Evolutionary conservation across 2,797 vertebrate species (phyloP), one percentile per base, ranked within the genome.

Genomic region (Mormyrops boulengeri): DNA sequence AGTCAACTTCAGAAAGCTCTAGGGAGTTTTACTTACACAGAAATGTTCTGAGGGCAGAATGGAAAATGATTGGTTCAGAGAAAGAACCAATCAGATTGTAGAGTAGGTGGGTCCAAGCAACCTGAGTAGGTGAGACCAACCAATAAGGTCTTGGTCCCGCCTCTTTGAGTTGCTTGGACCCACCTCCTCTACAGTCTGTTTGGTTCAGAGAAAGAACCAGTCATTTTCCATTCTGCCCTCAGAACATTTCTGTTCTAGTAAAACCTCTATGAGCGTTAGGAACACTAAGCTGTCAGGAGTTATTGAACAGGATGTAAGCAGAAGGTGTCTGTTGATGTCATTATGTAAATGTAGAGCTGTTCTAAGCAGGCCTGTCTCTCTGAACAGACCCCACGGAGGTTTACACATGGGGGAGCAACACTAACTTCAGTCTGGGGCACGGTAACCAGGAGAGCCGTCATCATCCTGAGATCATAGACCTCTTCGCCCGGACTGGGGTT

Each of bases 391-490:
- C 97, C 89, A 98, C 96, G 0, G 98, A 99, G 94, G 97, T 98
- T 84, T 99, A 98, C 92, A 99, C 97, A 1, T 99, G 99, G 99
- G 99, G 99, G 89, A 97, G 95, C 95, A 99, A 99, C 92, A 97
- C 97, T 88, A 99, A 99, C 94, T 99, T 99, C 93, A 99, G 97
- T 91, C 95, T 99, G 69, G 99, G 98, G 17, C 98, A 99, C 89
- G 98, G 98, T 92, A 97, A 97, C 94, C 98, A 99, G 91, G 97
- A 99, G 92, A 97, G 97, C 93, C 97, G 97, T 91, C 95, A 98
- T 90, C 97, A 99, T 93, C 98, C 99, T 90, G 99, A 99, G 90
- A 90, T 98, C 80, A 97, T 99, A 92, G 98, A 99, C 93, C 93
- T 97, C 69, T 99, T 99, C 93, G 96, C 97, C 92, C 96, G 98